Conservation (phyloP, 2,888 invertebrate genomes). For the Geophilus truncorum region DNA sequence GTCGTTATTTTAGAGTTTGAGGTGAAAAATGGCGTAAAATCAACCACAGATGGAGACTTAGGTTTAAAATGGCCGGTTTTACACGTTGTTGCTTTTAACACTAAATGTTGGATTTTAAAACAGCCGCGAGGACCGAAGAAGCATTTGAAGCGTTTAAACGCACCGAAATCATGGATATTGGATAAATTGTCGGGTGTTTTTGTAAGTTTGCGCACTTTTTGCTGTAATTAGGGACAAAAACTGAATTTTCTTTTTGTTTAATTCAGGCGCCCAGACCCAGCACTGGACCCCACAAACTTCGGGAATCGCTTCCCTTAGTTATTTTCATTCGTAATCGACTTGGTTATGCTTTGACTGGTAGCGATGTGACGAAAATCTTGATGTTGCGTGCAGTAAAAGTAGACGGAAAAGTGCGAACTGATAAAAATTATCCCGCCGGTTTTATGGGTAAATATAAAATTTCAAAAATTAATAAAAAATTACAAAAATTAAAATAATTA, state of each 20-base stretch:
- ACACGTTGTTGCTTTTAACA: neutral
- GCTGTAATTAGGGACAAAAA: neutral
- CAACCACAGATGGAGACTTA: neutral
- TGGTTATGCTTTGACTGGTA: conserved; percentile 95
- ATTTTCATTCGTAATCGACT: conserved; percentile 95
- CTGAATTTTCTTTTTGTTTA: neutral
- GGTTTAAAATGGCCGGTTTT: neutral
- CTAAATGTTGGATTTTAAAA: neutral
- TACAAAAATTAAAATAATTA: neutral
- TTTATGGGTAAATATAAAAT: conserved; percentile 84
- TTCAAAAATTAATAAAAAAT: neutral
- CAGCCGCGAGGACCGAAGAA: conserved; percentile 97
- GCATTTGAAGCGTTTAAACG: conserved; percentile 98
- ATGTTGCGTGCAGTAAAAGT: conserved; percentile 98
- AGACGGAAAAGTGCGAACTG: conserved; percentile 96
- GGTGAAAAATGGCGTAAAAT: neutral
- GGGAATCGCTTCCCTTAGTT: conserved; percentile 93
- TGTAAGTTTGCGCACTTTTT: neutral
- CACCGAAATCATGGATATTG: conserved; percentile 99
- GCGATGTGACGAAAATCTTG: conserved; percentile 95
- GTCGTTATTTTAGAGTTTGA: neutral
- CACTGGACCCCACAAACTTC: conserved; percentile 94
- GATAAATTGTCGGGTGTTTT: conserved; percentile 98
- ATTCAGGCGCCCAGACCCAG: conserved; percentile 84
- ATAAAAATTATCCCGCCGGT: conserved; percentile 94